These are phyloP conservation scores for Crocidura indochinensis DNA, from an alignment of 2,797 vertebrate genomes.

Conservation along the genomic window DNA sequence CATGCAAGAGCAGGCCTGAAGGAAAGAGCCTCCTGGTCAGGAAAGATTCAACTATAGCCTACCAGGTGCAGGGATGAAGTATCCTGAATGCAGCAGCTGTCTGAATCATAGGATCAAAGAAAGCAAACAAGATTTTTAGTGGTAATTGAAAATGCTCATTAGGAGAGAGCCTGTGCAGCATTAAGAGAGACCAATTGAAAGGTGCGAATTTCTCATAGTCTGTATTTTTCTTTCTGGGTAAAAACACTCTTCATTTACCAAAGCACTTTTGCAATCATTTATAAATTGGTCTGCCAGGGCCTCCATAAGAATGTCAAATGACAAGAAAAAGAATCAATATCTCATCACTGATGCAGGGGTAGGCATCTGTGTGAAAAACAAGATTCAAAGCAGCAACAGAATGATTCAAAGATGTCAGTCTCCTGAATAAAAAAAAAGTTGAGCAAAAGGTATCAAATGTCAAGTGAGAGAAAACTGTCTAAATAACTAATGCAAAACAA, in stretches of 20 bases:
- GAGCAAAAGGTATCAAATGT: conserved; percentile 41
- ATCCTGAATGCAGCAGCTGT: neutral
- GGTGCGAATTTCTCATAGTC: conserved; percentile 45
- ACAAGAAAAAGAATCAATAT: conserved; percentile 65
- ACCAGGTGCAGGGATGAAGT: neutral
- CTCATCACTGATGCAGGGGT: neutral
- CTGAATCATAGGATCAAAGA: neutral
- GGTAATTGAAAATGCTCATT: conserved; percentile 47
- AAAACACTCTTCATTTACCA: conserved; percentile 61
- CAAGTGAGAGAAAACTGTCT: conserved; percentile 13
- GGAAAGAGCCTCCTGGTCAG: too few species aligned
- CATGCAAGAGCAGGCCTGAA: neutral
- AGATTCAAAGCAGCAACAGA: conserved; percentile 8
- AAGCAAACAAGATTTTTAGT: neutral
- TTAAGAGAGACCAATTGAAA: conserved; percentile 37
- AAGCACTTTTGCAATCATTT: conserved; percentile 71
- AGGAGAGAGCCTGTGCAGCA: neutral
- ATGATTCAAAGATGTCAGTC: neutral
- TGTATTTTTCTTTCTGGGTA: conserved; percentile 65
- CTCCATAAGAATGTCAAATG: conserved; percentile 69
- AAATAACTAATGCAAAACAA: conserved; percentile 27
- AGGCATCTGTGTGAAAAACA: conserved; percentile 43
- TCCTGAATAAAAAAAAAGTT: conserved; percentile 49
- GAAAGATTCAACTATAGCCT: neutral
- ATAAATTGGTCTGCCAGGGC: conserved; percentile 70